Evolutionary conservation across 2,888 invertebrate genomes (phyloP), one percentile per base, ranked within the genome.

Genomic region (Eristalis arbustorum): DNA sequence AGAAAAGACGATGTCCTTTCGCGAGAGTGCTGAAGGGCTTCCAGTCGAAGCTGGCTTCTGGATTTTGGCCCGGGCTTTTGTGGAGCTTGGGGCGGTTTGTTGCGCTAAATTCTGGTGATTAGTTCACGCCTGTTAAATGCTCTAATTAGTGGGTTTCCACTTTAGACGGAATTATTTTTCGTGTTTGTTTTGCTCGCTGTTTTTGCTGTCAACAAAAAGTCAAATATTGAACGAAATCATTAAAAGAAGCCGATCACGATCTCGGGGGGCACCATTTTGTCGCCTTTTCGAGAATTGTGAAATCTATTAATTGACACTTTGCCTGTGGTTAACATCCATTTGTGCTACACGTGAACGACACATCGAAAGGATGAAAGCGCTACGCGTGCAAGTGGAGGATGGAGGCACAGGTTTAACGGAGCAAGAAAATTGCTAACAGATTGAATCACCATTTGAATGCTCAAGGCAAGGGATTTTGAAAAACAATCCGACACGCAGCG

Each of bases 111-210:
- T 62, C 37, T 4, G 23, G 25, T 66, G 59, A 79, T 79, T 79
- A 79, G 72, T 72, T 25, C 34, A 25, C 49, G 11, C 2, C 61
- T 62, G 79, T 79, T 79, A 79, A 79, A 42, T 79, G 66, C 28
- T 59, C 66, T 72, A 79, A 79, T 79, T 73, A 49, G 37, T 72
- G 63, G 69, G 69, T 76, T 77, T 77, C 69, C 62, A 63, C 37
- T 77, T 63, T 25, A 28, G 68, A n/a, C 37, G 23, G 69, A 69
- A 59, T 59, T 61, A 42, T 62, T 62, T 40, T 76, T 62, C 34
- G 49, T 49, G 37, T 79, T 79, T 73, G 61, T 79, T 67, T 79
- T 67, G 67, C 40, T 71, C 69, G 78, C 69, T 71, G 40, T 78
- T 78, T 77, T 71, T 78, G 64, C 42, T 59, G 64, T 71, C 71